A percentile compares a stretch with the other conserved stretches of the same genome.
phyloP scores from a whole-genome alignment of 2,888 invertebrate genomes.

The Melieria crassipennis region DNA sequence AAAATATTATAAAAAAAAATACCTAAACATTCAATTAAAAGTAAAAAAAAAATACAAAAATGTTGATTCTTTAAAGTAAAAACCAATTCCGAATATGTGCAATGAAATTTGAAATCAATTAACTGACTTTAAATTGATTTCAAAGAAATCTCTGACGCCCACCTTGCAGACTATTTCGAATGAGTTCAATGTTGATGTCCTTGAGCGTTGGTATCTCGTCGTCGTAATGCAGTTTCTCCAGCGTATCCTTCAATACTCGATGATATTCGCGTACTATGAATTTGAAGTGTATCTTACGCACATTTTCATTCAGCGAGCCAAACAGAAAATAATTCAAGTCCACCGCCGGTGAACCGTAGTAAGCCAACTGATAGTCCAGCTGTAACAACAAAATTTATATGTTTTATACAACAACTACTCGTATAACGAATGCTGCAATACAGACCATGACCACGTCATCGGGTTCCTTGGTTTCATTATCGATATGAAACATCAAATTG shows the following conservation, averaged over 20 bases:
- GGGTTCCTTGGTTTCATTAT: slow-evolving; percentile 59
- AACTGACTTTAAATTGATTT: not conserved
- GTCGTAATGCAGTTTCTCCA: slow-evolving; percentile 57
- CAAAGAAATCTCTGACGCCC: slow-evolving; percentile 14
- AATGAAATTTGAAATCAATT: too few relatives aligned
- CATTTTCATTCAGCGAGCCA: slow-evolving; percentile 62
- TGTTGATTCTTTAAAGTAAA: too few relatives aligned
- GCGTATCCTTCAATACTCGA: slow-evolving; percentile 54
- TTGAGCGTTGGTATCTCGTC: slow-evolving; percentile 60
- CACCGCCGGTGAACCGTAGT: slow-evolving; percentile 63
- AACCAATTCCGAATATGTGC: too few relatives aligned
- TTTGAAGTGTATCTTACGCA: slow-evolving; percentile 61
- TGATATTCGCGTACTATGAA: slow-evolving; percentile 62
- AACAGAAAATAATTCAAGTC: slow-evolving; percentile 63
- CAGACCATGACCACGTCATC: slow-evolving; percentile 61
- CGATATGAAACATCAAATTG: slow-evolving; percentile 61
- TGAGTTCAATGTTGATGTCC: slow-evolving; percentile 61
- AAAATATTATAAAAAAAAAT: too few relatives aligned
- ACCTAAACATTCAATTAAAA: too few relatives aligned
- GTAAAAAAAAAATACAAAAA: too few relatives aligned
- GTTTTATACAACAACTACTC: not conserved
- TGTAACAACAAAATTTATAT: slow-evolving; percentile 34
- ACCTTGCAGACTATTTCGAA: slow-evolving; percentile 63
- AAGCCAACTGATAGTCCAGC: slow-evolving; percentile 63
- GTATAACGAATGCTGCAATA: not conserved